phyloP scores from a whole-genome alignment of 2,888 invertebrate species.

The Agrotis segetum region DNA sequence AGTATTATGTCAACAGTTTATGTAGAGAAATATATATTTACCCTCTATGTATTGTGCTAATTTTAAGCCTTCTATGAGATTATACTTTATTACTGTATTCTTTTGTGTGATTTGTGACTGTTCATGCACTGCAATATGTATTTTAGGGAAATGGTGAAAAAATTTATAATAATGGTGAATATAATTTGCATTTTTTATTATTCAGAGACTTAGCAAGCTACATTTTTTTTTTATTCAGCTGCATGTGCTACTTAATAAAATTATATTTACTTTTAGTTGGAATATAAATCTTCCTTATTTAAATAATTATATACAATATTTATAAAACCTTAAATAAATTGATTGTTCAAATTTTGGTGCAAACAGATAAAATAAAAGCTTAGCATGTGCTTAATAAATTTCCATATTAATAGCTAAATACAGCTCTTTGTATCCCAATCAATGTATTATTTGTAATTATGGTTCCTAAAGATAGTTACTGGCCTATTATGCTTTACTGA shows the following conservation, averaged over 20 bases:
- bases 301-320: neutral
- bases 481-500: constrained; percentile 65
- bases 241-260: neutral
- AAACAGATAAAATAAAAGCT: constrained; percentile 15
- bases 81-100: neutral
- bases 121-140: neutral
- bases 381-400: constrained; percentile 15
- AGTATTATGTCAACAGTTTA: constrained; percentile 8
- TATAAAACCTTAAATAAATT: neutral
- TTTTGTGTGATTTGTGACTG: neutral
- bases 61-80: neutral
- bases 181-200: too few relatives aligned
- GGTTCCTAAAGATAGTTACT: constrained; percentile 68
- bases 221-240: too few relatives aligned
- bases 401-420: constrained; percentile 7
- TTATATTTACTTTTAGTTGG: neutral
- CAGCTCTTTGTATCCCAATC: constrained; percentile 26
- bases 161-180: too few relatives aligned
- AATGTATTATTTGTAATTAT: constrained; percentile 63
- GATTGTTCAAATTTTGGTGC: constrained; percentile 10
- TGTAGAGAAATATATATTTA: constrained; percentile 26
- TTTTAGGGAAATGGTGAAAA: too few relatives aligned
- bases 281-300: neutral
- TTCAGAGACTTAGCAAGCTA: neutral
- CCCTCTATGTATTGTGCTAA: neutral